A percentile compares a stretch with the other conserved stretches of the same genome.
These are phyloP conservation scores for Noctua comes DNA, from an alignment of 2,888 invertebrate genomes.

Conservation along the genomic window DNA sequence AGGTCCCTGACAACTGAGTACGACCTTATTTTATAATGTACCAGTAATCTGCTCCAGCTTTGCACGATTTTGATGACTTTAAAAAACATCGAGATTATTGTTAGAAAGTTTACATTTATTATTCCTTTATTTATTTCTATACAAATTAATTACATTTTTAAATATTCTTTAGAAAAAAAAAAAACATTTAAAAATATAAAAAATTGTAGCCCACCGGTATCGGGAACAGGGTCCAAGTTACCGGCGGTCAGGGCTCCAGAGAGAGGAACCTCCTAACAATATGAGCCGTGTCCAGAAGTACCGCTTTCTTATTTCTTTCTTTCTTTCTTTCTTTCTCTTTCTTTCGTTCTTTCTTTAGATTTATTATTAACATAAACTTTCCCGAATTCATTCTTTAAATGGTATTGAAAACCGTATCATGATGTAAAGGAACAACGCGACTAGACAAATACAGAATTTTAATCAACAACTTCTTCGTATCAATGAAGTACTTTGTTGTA, in stretches of 20 bases:
- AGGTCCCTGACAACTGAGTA: neutral
- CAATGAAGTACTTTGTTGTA: neutral
- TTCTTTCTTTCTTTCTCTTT: too few species aligned
- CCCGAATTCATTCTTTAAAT: neutral
- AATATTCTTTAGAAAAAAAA: too few species aligned
- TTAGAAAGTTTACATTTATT: neutral
- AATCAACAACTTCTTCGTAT: neutral
- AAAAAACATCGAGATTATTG: neutral
- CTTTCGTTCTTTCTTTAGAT: too few species aligned
- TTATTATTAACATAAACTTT: neutral
- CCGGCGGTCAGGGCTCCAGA: too few species aligned
- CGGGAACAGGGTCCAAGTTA: too few species aligned
- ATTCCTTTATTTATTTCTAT: too few species aligned
- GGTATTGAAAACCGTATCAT: neutral
- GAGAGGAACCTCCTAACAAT: too few species aligned
- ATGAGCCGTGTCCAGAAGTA: too few species aligned
- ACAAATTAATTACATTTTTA: too few species aligned
- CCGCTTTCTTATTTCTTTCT: too few species aligned
- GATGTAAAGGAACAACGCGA: neutral
- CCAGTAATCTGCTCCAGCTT: neutral
- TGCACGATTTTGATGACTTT: neutral
- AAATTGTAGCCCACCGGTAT: too few species aligned
- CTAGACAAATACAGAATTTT: neutral
- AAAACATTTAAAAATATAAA: too few species aligned
- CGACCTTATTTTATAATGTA: conserved; percentile 5